Evolutionary conservation across 2,888 invertebrate genomes (phyloP).

Genomic region (Dermolepida albohirtum): DNA sequence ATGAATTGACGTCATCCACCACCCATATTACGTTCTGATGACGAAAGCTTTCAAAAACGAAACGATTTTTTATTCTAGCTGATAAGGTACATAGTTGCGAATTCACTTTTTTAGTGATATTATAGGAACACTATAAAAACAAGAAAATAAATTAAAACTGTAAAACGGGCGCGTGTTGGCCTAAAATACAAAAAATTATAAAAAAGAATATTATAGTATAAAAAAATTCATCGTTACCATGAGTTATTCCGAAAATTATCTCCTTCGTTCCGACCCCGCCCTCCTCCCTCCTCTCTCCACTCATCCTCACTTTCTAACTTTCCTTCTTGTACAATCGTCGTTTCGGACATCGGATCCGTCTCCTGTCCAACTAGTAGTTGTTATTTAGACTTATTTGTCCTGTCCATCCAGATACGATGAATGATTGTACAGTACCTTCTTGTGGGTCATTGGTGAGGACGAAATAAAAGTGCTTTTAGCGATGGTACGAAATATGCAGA

Average conservation of each 20-base stretch:
- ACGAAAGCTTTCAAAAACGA: conserved; percentile 61
- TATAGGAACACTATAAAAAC: conserved; percentile 10
- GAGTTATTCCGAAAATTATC: conserved; percentile 8
- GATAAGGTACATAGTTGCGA: conserved; percentile 58
- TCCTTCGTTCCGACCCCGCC: not conserved
- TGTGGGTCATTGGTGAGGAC: conserved; percentile 51
- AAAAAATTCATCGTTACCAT: conserved; percentile 20
- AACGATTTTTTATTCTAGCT: conserved; percentile 64
- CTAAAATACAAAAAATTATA: conserved; percentile 8
- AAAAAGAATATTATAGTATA: too few relatives aligned
- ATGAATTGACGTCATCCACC: conserved; percentile 4
- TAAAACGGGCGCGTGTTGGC: conserved; percentile 24
- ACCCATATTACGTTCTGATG: conserved; percentile 50
- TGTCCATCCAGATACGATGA: conserved; percentile 58
- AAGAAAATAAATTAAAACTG: conserved; percentile 10
- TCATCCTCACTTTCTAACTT: not conserved
- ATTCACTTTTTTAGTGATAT: conserved; percentile 56
- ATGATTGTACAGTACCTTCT: conserved; percentile 60
- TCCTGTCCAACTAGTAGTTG: conserved; percentile 45
- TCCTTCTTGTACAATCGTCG: conserved; percentile 3
- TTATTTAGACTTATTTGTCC: conserved; percentile 54
- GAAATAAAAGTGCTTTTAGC: conserved; percentile 24
- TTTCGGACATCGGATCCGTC: not conserved
- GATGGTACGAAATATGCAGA: conserved; percentile 8
- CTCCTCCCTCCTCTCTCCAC: not conserved